Evolutionary conservation across 2,888 invertebrate species (phyloP), one percentile per base, ranked within the genome.

Genomic region (Leucoma salicis): DNA sequence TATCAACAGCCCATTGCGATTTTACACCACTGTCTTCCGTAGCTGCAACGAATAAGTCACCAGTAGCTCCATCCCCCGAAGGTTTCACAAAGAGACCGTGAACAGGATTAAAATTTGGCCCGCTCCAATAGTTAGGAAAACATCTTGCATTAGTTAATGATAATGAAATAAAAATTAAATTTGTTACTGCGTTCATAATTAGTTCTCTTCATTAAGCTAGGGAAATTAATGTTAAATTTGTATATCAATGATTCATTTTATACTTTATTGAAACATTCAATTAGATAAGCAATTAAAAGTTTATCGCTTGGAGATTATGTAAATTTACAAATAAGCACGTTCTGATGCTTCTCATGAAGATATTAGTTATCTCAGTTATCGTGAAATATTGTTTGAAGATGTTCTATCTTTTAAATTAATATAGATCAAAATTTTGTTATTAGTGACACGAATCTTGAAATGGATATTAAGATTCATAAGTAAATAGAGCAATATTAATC

Each of bases 41-140:
- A 1, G 89, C 89, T 4, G 89, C 88, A 0, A 89, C 87, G 63
- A 82, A 88, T 7, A 89, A 66, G 49, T 89, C 89, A 14, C 89
- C 89, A 0, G 86, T 85, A 4, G 74, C 73, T 0, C 88, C 87
- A 44, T 89, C 87, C 3, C 52, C 52, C 1, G 89, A 89, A 1
- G 87, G 87, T 43, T 85, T 83, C 8, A 89, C 79, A 53, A 73
- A 89, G 1, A 89, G 62, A 1, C 85, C 80, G 25, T 85, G 86
- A 3, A 89, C 87, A n/a, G 86, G 86, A 14, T 81, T 82, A 4
- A 86, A 66, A 25, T 68, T 75, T 1, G 70, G 57, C 13, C 66
- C 61, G 25, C 63, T 62, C 74, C 78, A 74, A 24, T 54, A 2
- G 31, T 46, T 46, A 15, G 70, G 63, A 13, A 70, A 62, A 12